phyloP scores from a whole-genome alignment of 2,888 invertebrate species.

The Tenodera sinensis region DNA sequence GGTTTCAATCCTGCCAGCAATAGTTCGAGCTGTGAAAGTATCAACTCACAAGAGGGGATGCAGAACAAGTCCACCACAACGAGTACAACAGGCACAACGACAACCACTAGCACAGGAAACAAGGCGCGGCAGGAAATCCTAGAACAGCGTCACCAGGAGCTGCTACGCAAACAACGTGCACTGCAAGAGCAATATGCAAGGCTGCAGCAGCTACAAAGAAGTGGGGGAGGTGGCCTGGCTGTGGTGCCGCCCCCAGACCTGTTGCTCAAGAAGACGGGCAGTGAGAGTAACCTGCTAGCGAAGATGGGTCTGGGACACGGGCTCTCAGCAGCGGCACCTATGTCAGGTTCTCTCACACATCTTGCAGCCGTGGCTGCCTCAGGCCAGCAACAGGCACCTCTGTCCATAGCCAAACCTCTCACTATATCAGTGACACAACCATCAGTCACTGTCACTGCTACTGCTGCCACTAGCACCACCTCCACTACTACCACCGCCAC shows the following conservation, averaged over 20 bases:
- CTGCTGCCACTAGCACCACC: not conserved
- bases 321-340: conserved; percentile 47
- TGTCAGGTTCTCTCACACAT: conserved; percentile 61
- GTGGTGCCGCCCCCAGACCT: conserved; percentile 59
- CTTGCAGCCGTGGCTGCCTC: conserved; percentile 47
- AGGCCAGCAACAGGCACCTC: conserved; percentile 10
- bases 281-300: conserved; percentile 79
- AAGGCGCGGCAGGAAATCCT: conserved; percentile 65
- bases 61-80: conserved; percentile 11
- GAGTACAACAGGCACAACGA: not conserved
- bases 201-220: conserved; percentile 80
- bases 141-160: conserved; percentile 84
- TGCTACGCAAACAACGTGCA: conserved; percentile 81
- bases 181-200: conserved; percentile 89
- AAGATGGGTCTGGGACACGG: conserved; percentile 71
- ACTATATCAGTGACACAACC: not conserved
- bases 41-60: conserved; percentile 66
- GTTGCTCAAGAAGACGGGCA: conserved; percentile 78
- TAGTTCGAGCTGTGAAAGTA: conserved; percentile 72
- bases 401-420: not conserved
- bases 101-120: conserved; percentile 37
- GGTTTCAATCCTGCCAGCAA: conserved; percentile 52
- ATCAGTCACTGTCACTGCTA: conserved; percentile 4
- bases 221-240: conserved; percentile 59
- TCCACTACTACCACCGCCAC: conserved; percentile 6